Evolutionary conservation across 2,113 vertebrate species (phyloP).

Genomic region (Pipa parva): DNA sequence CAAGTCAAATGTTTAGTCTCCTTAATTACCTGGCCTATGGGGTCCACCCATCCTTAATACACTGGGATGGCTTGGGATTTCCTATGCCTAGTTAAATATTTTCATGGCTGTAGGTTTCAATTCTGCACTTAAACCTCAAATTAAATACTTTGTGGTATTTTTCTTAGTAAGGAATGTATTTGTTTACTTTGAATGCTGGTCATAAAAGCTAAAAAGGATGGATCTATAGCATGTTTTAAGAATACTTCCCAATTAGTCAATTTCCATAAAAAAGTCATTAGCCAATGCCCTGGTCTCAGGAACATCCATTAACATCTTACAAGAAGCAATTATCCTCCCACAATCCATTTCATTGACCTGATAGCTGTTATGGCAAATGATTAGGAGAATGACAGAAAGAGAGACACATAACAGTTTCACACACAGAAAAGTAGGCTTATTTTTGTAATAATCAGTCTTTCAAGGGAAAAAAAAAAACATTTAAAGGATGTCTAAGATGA

Average conservation of each 20-base stretch:
- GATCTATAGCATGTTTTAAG: conserved; percentile 35
- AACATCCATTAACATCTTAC: conserved; percentile 43
- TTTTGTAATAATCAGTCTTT: conserved; percentile 2
- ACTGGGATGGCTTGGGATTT: background rate
- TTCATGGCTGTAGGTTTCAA: background rate
- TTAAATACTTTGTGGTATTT: conserved; percentile 12
- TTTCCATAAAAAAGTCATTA: conserved; percentile 43
- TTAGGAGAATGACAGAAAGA: conserved; percentile 36
- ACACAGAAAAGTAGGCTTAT: conserved; percentile 5
- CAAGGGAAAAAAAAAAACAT: too few species aligned
- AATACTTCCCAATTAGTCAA: conserved; percentile 43
- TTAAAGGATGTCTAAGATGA: too few species aligned
- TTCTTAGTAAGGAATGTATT: conserved; percentile 18
- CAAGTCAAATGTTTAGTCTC: conserved; percentile 18
- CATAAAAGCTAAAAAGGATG: conserved; percentile 37
- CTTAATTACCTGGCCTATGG: conserved; percentile 4
- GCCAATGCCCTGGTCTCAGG: conserved; percentile 40
- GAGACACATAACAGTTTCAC: conserved; percentile 6
- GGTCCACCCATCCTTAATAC: conserved; percentile 14
- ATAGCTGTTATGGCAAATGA: conserved; percentile 39
- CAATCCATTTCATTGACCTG: conserved; percentile 40
- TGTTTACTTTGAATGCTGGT: conserved; percentile 25
- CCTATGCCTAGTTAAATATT: background rate
- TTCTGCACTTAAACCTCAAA: background rate
- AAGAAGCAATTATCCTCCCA: conserved; percentile 44